Percentiles rank a stretch among this genome's conserved stretches.
Conservation (phyloP, 2,888 invertebrate genomes). For the Papilio gigon region DNA sequence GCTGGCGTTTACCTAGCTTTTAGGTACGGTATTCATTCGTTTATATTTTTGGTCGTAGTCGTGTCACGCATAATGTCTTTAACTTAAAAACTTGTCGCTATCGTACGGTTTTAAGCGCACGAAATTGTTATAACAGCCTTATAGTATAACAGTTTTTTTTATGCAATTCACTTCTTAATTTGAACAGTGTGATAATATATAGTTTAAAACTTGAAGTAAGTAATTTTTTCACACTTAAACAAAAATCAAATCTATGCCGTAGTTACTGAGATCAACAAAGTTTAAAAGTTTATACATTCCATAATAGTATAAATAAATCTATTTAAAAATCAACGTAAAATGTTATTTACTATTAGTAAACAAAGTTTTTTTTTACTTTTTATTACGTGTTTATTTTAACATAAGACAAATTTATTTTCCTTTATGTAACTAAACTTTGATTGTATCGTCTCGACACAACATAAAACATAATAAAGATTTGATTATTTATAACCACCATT, state of each 20-base stretch:
- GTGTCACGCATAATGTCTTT: neutral
- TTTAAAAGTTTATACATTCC: no score
- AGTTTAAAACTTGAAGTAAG: no score
- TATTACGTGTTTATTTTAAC: constrained; percentile 1
- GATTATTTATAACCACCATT: constrained; percentile 72
- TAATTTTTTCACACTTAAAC: no score
- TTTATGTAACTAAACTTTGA: constrained; percentile 44
- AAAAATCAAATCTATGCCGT: no score
- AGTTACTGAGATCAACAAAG: no score
- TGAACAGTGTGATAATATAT: no score
- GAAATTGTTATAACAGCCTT: no score
- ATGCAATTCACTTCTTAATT: no score
- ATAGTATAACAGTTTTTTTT: no score
- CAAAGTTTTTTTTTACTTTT: constrained; percentile 32
- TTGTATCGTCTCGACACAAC: constrained; percentile 36
- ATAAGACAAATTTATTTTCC: constrained; percentile 25
- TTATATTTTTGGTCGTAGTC: neutral
- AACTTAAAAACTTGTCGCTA: no score
- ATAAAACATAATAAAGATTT: constrained; percentile 66
- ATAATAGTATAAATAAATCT: no score
- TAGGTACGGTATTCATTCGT: constrained; percentile 38
- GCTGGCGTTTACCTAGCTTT: constrained; percentile 55
- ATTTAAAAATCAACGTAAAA: constrained; percentile 19
- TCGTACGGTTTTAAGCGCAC: no score
- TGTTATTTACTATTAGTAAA: neutral